A percentile compares a stretch with the other conserved stretches of the same genome.
Conservation (phyloP, 2,113 vertebrate species). For the Galemys pyrenaicus region DNA sequence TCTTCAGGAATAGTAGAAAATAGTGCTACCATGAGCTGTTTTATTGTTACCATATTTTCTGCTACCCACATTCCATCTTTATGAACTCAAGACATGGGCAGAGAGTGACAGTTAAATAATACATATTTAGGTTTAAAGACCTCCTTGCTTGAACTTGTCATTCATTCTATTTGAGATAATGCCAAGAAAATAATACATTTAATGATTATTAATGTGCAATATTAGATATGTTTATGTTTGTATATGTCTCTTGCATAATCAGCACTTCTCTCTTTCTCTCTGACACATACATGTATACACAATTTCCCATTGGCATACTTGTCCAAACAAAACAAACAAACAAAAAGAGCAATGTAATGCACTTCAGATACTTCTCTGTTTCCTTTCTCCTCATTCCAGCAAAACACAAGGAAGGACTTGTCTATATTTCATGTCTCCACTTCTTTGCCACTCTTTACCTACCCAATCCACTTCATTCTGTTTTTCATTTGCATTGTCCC, state of each 20-base stretch:
- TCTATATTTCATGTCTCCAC: neutral
- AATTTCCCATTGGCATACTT: neutral
- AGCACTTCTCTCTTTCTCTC: neutral
- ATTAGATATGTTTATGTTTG: neutral
- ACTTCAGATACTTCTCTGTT: neutral
- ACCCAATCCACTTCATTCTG: neutral
- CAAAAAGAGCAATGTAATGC: neutral
- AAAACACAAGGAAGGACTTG: neutral
- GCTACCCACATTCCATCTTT: neutral
- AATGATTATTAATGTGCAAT: neutral
- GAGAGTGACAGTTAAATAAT: neutral
- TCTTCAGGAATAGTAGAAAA: neutral
- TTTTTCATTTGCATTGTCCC: neutral
- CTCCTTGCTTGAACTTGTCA: neutral
- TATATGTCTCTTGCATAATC: neutral
- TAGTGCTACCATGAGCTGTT: neutral
- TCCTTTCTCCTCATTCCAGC: neutral
- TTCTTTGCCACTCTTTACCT: neutral
- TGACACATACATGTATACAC: neutral
- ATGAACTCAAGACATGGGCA: neutral
- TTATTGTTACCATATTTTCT: neutral
- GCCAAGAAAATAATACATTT: neutral
- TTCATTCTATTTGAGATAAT: neutral
- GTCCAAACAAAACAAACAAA: neutral
- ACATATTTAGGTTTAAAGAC: neutral